Evolutionary conservation across 1,140 invertebrate species (phyloP).

Genomic region (Centruroides vittatus): DNA sequence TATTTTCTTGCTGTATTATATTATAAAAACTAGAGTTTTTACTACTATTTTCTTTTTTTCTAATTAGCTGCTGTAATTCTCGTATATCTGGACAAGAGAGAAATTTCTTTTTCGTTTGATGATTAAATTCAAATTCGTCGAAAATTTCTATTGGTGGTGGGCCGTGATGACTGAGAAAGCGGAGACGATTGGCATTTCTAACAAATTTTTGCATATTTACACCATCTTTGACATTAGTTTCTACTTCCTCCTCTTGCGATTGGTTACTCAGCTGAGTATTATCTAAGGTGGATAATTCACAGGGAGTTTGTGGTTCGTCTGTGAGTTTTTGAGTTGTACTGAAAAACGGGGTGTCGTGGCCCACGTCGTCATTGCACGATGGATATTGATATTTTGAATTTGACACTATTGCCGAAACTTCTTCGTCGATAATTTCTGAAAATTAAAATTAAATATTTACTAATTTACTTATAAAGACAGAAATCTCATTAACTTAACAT

Average conservation of each 20-base stretch:
- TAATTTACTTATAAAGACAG: not conserved
- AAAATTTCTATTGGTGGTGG: conserved; percentile 17
- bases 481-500: not conserved
- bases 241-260: conserved; percentile 2
- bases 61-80: no score
- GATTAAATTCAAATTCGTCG: conserved; percentile 5
- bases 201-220: conserved; percentile 40
- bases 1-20: no score
- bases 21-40: no score
- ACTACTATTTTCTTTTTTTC: no score
- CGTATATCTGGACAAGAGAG: conserved; percentile 1
- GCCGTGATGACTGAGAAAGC: conserved; percentile 44
- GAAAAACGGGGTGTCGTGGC: conserved; percentile 9
- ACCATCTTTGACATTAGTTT: not conserved
- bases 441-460: not conserved
- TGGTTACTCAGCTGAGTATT: not conserved
- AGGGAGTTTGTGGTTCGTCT: not conserved
- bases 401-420: conserved; percentile 2
- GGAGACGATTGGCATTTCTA: conserved; percentile 41
- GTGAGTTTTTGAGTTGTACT: conserved; percentile 9
- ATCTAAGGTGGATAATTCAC: not conserved
- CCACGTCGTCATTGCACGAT: not conserved
- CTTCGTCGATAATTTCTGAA: conserved; percentile 9
- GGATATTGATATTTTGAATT: no score
- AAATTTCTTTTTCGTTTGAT: not conserved